Percentiles rank a stretch among this genome's conserved stretches.
Conservation (phyloP, 30 jellyfish, hydroid and myxozoan genomes). For the Aurelia sp. region DNA sequence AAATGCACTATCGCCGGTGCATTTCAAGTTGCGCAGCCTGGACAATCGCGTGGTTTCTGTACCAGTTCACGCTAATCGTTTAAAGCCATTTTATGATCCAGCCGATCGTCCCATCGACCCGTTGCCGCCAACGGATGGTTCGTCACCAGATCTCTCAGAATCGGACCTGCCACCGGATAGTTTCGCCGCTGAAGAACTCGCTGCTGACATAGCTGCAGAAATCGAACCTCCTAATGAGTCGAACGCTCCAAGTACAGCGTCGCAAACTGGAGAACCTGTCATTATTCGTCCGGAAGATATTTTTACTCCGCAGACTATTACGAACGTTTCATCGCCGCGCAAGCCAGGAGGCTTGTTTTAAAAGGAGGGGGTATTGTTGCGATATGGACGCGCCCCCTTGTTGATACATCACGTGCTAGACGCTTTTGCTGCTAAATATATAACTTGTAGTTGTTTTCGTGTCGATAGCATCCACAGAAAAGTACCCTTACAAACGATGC, state of each 20-base stretch:
- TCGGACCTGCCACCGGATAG: background rate
- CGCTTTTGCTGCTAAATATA: too few species aligned
- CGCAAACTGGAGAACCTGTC: background rate
- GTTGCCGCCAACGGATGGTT: background rate
- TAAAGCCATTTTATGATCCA: too few species aligned
- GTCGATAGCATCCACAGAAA: too few species aligned
- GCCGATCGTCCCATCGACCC: too few species aligned
- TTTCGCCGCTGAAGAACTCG: background rate
- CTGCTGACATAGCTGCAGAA: background rate
- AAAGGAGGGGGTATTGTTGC: conserved; percentile 44
- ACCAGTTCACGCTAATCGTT: too few species aligned
- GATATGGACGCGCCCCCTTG: background rate
- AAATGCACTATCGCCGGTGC: conserved; percentile 67
- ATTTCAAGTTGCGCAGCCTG: conserved; percentile 8
- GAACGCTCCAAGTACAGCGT: background rate
- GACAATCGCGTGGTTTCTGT: conserved; percentile 20
- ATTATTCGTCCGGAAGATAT: conserved; percentile 29
- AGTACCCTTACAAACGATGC: too few species aligned
- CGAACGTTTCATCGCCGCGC: background rate
- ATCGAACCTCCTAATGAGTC: background rate
- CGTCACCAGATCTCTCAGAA: conserved; percentile 11
- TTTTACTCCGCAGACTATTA: conserved; percentile 4
- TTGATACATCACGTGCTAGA: too few species aligned
- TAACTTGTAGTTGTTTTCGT: too few species aligned
- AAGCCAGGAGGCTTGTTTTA: conserved; percentile 17